Base-by-base conservation (phyloP, 2,888 invertebrate genomes). In the Hirtodrosophila trivittata region DNA sequence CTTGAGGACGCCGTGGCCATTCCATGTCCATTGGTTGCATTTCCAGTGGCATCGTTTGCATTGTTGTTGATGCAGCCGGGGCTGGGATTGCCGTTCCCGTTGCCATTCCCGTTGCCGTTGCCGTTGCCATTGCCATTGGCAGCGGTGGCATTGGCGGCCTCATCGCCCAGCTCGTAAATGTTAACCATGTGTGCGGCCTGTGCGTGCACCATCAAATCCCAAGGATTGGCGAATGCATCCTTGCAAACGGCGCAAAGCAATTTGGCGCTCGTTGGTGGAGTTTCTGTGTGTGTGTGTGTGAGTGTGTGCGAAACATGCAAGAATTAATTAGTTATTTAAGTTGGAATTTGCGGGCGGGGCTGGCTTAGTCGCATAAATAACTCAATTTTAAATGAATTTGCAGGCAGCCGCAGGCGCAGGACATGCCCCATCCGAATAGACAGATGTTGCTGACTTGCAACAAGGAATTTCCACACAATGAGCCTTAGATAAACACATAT, bases 181-280 rank as follows among this genome's bases (percentile, higher is more conserved):
- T 93, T 93, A 88, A 94, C 92, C 93, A 93, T 93, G 89, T 94
- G 94, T 49, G 93, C 93, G 37, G 94, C 93, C 86, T 94, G 94
- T 65, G 93, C 93, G 89, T 94, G 94, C 51, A 94, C 94, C 93
- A 94, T 93, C 76, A 94, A 90, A 90, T 94, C 94, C 94, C 94
- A 94, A 60, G 94, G 94, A 83, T 93, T 93, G 75, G 91, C 91
- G 87, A 94, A 94, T 59, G 93, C 92, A 88, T 94, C 93, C 90
- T 94, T 94, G 90, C 94, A 94, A 78, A 93, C 92, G 62, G 93
- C 93, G 88, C 94, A 94, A 66, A 93, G 91, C 69, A 94, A 91
- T 78, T 93, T 92, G 51, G 91, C 89, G 77, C 90, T 88, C 69
- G 89, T 83, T 55, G 88, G 83, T 75, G 90, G 89, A 73, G 88